phyloP scores from a whole-genome alignment of 2,888 invertebrate species.

The Leucophora obtusa region DNA sequence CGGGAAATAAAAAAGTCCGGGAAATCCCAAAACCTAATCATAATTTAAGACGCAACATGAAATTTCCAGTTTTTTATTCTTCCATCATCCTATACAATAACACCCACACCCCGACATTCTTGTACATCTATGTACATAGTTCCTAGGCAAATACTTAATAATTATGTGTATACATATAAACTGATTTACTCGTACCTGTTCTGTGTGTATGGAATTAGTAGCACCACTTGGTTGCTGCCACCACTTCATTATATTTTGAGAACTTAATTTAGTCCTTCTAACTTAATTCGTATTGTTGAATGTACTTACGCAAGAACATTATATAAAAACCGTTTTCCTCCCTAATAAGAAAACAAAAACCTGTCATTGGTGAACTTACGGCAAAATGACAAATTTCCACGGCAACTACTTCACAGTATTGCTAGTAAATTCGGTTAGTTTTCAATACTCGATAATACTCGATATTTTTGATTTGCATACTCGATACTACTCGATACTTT shows the following conservation, averaged over 20 bases:
- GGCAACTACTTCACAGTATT: slow-evolving; percentile 71
- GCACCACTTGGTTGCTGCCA: slow-evolving; percentile 9
- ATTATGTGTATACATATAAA: background rate
- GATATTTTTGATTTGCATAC: too few relatives aligned
- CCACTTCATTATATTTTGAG: slow-evolving; percentile 54
- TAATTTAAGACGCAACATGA: slow-evolving; percentile 26
- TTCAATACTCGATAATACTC: too few relatives aligned
- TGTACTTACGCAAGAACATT: background rate
- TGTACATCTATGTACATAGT: background rate
- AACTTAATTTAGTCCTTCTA: slow-evolving; percentile 60
- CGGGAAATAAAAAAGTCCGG: too few relatives aligned
- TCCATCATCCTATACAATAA: background rate
- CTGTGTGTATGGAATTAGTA: slow-evolving; percentile 40
- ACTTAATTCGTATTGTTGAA: slow-evolving; percentile 38
- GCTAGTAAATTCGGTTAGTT: too few relatives aligned
- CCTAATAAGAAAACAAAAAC: background rate
- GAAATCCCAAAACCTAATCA: too few relatives aligned
- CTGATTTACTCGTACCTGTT: too few relatives aligned
- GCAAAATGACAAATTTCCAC: slow-evolving; percentile 75
- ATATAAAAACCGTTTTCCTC: slow-evolving; percentile 5
- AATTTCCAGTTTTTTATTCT: slow-evolving; percentile 30
- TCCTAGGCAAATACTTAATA: background rate
- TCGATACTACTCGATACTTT: too few relatives aligned
- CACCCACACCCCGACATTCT: background rate
- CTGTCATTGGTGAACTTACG: slow-evolving; percentile 65